Conservation (phyloP, 2,888 invertebrate species). For the Hirtodrosophila histrioides region DNA sequence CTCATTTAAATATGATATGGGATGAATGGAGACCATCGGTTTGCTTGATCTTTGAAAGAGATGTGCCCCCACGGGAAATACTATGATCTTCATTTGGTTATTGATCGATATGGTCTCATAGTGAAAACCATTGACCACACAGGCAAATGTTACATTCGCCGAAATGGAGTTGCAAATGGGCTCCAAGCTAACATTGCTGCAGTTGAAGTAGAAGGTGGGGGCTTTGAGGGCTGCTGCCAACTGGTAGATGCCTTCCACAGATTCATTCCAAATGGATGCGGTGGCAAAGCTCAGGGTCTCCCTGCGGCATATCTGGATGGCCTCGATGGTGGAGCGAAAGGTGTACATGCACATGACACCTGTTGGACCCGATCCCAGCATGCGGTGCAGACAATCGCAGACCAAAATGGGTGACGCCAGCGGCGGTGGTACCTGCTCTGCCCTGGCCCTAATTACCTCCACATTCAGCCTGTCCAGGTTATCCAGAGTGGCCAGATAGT, state of each 20-base stretch:
- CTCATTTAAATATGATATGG: slow-evolving; percentile 47
- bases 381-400: slow-evolving; percentile 15
- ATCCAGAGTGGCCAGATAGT: slow-evolving; percentile 12
- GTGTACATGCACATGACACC: slow-evolving; percentile 49
- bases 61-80: slow-evolving; percentile 45
- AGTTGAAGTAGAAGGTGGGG: slow-evolving; percentile 45
- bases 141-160: not conserved
- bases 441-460: not conserved
- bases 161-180: slow-evolving; percentile 24
- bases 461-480: not conserved
- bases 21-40: not conserved
- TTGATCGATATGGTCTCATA: slow-evolving; percentile 47
- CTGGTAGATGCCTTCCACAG: slow-evolving; percentile 43
- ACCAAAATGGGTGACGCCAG: slow-evolving; percentile 29
- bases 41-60: slow-evolving; percentile 2
- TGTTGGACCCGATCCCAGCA: slow-evolving; percentile 24
- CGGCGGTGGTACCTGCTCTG: not conserved
- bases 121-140: slow-evolving; percentile 36
- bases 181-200: slow-evolving; percentile 35
- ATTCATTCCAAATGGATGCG: slow-evolving; percentile 51
- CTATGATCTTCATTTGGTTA: slow-evolving; percentile 25
- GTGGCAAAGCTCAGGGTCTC: slow-evolving; percentile 21
- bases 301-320: slow-evolving; percentile 17
- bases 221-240: slow-evolving; percentile 35
- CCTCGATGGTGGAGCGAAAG: slow-evolving; percentile 32